Evolutionary conservation across 2,797 vertebrate species (phyloP).

Genomic region (Siniperca scherzeri): DNA sequence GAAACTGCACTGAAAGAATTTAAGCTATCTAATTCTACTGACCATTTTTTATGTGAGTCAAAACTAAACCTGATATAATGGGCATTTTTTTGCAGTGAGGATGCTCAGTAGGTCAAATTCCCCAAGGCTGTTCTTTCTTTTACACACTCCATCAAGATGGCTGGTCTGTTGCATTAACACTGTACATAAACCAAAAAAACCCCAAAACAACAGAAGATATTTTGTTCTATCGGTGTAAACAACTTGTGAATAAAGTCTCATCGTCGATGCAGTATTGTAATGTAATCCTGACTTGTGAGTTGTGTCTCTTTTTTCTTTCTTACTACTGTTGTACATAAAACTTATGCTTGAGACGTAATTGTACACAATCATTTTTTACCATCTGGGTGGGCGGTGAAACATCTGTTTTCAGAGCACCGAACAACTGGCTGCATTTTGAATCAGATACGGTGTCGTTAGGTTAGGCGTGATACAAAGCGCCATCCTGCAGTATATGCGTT

Average conservation of each 20-base stretch:
- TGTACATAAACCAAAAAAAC: constrained; percentile 83
- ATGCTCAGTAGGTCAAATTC: neutral
- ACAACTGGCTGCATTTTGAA: constrained; percentile 36
- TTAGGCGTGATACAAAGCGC: neutral
- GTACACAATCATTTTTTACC: constrained; percentile 15
- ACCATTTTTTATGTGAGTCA: neutral
- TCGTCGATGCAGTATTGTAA: constrained; percentile 83
- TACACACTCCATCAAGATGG: constrained; percentile 30
- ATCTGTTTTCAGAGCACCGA: constrained; percentile 38
- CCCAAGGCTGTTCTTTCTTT: constrained; percentile 3
- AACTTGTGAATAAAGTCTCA: constrained; percentile 88
- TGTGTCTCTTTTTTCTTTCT: constrained; percentile 6
- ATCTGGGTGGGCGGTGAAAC: constrained; percentile 38
- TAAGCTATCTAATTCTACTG: neutral
- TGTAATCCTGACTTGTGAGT: constrained; percentile 48
- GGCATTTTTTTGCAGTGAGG: neutral
- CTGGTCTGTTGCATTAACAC: constrained; percentile 54
- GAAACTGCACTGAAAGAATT: neutral
- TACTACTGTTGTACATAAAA: neutral
- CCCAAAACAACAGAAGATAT: constrained; percentile 82
- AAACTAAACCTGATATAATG: neutral
- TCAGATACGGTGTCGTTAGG: neutral
- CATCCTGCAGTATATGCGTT: neutral
- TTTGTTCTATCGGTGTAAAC: constrained; percentile 88
- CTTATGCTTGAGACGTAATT: constrained; percentile 4